Evolutionary conservation across 2,888 invertebrate genomes (phyloP).

Genomic region (Epirrhoe tristata): DNA sequence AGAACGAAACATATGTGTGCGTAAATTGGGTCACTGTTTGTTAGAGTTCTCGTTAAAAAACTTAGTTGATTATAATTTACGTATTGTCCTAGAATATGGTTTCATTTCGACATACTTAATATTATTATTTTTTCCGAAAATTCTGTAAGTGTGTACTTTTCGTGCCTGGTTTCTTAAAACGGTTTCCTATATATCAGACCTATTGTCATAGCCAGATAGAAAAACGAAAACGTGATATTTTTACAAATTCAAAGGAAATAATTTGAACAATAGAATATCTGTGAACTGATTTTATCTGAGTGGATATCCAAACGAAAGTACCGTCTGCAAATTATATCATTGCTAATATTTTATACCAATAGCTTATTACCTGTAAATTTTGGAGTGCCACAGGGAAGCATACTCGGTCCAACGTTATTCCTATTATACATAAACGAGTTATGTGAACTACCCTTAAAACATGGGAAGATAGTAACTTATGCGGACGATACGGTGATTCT

Average conservation of each 20-base stretch:
- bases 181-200: slow-evolving; percentile 30
- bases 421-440: no score
- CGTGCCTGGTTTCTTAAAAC: slow-evolving; percentile 7
- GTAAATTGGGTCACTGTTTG: background rate
- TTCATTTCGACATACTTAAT: no score
- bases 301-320: slow-evolving; percentile 39
- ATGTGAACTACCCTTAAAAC: no score
- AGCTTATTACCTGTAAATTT: background rate
- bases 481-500: no score
- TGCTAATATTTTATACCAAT: background rate
- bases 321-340: slow-evolving; percentile 4
- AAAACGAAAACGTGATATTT: slow-evolving; percentile 42
- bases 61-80: background rate
- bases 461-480: no score
- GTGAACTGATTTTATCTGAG: slow-evolving; percentile 41
- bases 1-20: background rate
- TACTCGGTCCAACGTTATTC: no score
- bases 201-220: slow-evolving; percentile 17
- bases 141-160: background rate
- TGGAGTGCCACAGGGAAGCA: no score
- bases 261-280: slow-evolving; percentile 39
- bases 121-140: background rate
- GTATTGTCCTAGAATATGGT: no score
- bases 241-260: slow-evolving; percentile 35
- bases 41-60: background rate